phyloP scores from a whole-genome alignment of 2,888 invertebrate species.

The Tethea ocularis region DNA sequence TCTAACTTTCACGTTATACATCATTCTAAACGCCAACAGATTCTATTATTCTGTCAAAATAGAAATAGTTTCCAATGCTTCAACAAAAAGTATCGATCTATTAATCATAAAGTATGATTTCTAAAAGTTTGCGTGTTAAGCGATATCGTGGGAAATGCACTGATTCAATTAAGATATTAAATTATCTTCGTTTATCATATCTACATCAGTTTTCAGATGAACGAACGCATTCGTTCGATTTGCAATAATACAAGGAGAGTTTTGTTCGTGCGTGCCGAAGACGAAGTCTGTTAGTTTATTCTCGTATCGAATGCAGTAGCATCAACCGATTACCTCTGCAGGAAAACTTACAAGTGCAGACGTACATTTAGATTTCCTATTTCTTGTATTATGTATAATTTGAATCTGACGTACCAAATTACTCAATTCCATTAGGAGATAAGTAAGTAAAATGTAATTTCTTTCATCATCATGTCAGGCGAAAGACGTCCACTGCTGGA shows the following conservation, averaged over 20 bases:
- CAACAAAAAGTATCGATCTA: slow-evolving; percentile 21
- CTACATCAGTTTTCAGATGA: slow-evolving; percentile 34
- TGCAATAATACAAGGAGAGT: slow-evolving; percentile 38
- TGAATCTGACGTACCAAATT: not conserved
- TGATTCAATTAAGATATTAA: slow-evolving; percentile 55
- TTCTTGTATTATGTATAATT: not conserved
- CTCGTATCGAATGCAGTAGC: not conserved
- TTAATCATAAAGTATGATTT: slow-evolving; percentile 32
- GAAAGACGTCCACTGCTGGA: too few relatives aligned
- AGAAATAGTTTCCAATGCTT: slow-evolving; percentile 26
- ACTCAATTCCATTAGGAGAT: not conserved
- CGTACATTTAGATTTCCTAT: not conserved
- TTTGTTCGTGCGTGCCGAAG: slow-evolving; percentile 31
- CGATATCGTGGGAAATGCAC: slow-evolving; percentile 61
- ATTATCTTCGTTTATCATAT: slow-evolving; percentile 47
- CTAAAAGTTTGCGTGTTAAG: slow-evolving; percentile 40
- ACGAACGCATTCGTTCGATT: slow-evolving; percentile 51
- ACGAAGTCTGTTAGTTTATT: slow-evolving; percentile 7
- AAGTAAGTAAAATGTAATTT: not conserved
- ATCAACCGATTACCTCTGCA: not conserved
- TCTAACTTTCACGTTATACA: slow-evolving; percentile 26
- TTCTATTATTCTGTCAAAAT: slow-evolving; percentile 24
- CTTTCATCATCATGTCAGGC: too few relatives aligned
- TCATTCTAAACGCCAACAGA: slow-evolving; percentile 16
- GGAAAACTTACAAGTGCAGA: not conserved